Evolutionary conservation across 2,888 invertebrate genomes (phyloP).

Genomic region (Eupithecia subumbrata): DNA sequence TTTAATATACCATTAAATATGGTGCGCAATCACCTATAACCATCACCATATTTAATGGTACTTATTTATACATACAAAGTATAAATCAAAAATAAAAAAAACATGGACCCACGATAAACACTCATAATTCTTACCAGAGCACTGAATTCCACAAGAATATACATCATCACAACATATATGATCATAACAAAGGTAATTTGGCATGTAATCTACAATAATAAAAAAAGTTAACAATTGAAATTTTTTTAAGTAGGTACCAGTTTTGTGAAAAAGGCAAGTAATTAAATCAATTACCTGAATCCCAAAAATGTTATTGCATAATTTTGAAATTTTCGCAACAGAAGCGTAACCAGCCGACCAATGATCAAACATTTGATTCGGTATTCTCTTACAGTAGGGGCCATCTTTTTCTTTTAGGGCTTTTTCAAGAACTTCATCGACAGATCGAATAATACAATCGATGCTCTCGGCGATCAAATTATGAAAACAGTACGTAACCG

Average conservation of each 20-base stretch:
- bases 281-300: constrained; percentile 31
- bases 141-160: constrained; percentile 37
- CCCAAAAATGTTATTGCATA: constrained; percentile 49
- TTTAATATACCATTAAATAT: too few species aligned
- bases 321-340: constrained; percentile 46
- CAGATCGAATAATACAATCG: not conserved
- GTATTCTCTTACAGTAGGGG: not conserved
- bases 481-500: not conserved
- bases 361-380: constrained; percentile 40
- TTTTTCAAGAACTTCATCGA: not conserved
- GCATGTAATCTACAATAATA: constrained; percentile 51
- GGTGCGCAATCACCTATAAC: too few species aligned
- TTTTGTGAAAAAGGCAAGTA: not conserved
- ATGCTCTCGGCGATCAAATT: constrained; percentile 5
- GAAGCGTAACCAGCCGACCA: constrained; percentile 52
- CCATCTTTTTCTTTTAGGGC: not conserved
- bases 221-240: not conserved
- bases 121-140: constrained; percentile 42
- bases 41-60: too few species aligned
- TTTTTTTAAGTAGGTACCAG: not conserved
- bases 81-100: too few species aligned
- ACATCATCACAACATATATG: constrained; percentile 50
- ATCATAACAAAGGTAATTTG: constrained; percentile 46
- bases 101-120: too few species aligned
- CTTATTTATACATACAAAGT: too few species aligned